Conservation (phyloP, 2,113 vertebrate species). For the Salvelinus namaycush region DNA sequence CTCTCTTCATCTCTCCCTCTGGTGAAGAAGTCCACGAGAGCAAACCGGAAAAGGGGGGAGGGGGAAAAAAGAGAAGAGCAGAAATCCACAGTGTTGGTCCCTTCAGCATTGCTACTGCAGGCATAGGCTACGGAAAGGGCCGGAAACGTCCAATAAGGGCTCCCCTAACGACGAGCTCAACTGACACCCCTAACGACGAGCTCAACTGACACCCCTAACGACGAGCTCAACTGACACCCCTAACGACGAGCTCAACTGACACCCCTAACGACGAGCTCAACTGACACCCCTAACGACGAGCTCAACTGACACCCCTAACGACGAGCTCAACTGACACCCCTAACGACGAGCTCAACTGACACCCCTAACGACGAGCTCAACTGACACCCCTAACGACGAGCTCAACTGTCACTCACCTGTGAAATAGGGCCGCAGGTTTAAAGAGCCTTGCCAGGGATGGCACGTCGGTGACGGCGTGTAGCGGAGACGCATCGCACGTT, state of each 20-base stretch:
- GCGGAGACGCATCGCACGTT: neutral
- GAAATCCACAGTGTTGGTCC: too few species aligned
- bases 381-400: neutral
- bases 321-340: constrained; percentile 7
- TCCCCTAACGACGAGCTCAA: constrained; percentile 15
- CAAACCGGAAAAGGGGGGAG: neutral
- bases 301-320: too few species aligned
- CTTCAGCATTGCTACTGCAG: too few species aligned
- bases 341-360: too few species aligned
- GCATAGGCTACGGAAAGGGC: too few species aligned
- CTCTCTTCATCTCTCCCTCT: constrained; percentile 22
- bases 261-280: constrained; percentile 14
- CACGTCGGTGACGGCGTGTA: neutral
- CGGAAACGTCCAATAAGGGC: neutral
- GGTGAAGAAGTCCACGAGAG: constrained; percentile 40
- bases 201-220: neutral
- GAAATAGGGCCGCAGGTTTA: neutral
- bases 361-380: constrained; percentile 14
- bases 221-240: constrained; percentile 7
- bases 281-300: neutral
- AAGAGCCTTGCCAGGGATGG: neutral
- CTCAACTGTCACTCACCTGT: neutral
- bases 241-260: too few species aligned
- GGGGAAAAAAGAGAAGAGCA: too few species aligned
- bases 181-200: neutral